Evolutionary conservation across 2,888 invertebrate species (phyloP).

Genomic region (Hyalella azteca): DNA sequence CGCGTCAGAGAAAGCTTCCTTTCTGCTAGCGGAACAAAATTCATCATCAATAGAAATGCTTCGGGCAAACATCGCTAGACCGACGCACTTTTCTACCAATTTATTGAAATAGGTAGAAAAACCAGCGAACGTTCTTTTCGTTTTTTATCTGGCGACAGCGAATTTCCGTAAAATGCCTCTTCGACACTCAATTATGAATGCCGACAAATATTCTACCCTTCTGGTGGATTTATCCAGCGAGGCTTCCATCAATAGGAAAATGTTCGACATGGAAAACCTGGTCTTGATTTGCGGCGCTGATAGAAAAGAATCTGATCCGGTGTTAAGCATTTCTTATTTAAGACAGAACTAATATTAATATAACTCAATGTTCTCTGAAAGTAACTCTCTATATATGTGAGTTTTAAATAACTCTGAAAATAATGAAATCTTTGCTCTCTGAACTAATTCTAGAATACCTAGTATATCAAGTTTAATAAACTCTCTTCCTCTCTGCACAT

Average conservation of each 20-base stretch:
- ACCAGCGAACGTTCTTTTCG: neutral
- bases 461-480: too few relatives aligned
- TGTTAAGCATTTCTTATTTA: too few relatives aligned
- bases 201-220: neutral
- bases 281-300: too few relatives aligned
- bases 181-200: slow-evolving; percentile 23
- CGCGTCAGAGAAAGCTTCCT: neutral
- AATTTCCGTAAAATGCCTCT: neutral
- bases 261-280: too few relatives aligned
- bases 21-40: neutral
- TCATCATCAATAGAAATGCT: slow-evolving; percentile 10
- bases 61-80: neutral
- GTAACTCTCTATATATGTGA: too few relatives aligned
- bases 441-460: too few relatives aligned
- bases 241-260: neutral
- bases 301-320: too few relatives aligned
- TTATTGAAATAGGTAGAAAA: neutral
- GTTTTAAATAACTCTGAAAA: too few relatives aligned
- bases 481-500: too few relatives aligned
- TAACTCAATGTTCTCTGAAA: too few relatives aligned
- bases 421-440: too few relatives aligned
- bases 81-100: neutral
- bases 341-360: too few relatives aligned
- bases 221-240: neutral
- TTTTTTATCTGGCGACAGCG: neutral